Base-by-base conservation (phyloP, 2,797 vertebrate genomes). In the Oryzias sinensis region DNA sequence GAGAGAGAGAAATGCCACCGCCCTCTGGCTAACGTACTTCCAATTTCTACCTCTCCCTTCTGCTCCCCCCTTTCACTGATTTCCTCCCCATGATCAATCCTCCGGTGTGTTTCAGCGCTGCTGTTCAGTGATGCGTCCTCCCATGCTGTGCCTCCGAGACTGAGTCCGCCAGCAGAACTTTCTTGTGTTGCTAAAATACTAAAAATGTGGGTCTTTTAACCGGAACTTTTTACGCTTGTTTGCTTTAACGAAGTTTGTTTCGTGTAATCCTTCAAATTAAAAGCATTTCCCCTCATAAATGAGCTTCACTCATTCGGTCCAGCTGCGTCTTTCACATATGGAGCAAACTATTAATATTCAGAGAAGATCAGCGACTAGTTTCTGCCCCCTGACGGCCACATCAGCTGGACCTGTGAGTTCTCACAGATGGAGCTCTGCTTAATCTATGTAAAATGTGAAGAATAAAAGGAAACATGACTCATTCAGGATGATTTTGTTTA, bases 1-100 rank as follows among this genome's bases (percentile, higher is more conserved):
- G 87, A 84, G 82, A 78, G 80, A 76, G 71, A 84, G 82, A 86
- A 63, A 86, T 82, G 87, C 89, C 89, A 83, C 88, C 88, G 89
- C 90, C 87, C 90, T 90, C 89, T 82, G 79, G 84, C 79, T 82
- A 80, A 76, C 72, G 58, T 27, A 48, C 67, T 65, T 65, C 50
- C 14, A 52, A 4, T 46, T 55, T 74, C 60, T 62, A 20, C 58
- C 37, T 49, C 29, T 60, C 56, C 43, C 5, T 62, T 59, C 22
- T 15, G 27, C 45, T 48, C 20, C 46, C 42, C 13, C 13, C 33
- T 65, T 54, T 59, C 24, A 16, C 40, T 44, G 16, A 22, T 8
- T 25, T 22, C 24, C 1, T 22, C 9, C 16, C 29, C n/a, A 37
- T 55, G 37, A 17, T 25, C 1, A 16, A 43, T 37, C 3, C 9